Percentiles rank a stretch among this genome's conserved stretches.
These are phyloP conservation scores for Drosophila meridionalis DNA, from an alignment of 2,888 invertebrate genomes.

Conservation along the genomic window DNA sequence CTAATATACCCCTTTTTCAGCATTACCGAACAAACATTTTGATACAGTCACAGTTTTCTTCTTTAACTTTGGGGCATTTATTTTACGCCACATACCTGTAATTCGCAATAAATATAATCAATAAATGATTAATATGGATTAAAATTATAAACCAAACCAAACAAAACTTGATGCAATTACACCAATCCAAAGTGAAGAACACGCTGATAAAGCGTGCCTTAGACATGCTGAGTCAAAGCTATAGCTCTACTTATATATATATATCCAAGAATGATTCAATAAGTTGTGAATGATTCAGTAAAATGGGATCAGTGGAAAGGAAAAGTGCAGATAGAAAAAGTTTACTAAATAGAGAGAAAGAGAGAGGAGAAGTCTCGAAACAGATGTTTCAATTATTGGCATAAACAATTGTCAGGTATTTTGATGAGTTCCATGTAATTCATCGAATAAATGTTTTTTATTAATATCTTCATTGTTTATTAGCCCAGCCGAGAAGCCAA, in stretches of 20 bases:
- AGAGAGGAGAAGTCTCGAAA: not conserved
- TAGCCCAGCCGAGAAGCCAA: not conserved
- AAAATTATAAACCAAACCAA: not conserved
- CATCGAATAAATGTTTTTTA: conserved; percentile 8
- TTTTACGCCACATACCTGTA: not conserved
- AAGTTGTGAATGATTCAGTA: not conserved
- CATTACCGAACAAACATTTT: no score
- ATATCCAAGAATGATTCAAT: not conserved
- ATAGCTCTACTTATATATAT: not conserved
- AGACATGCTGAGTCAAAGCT: not conserved
- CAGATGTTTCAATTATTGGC: conserved; percentile 14
- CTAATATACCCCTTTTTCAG: not conserved
- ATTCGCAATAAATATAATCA: not conserved
- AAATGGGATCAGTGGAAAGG: not conserved
- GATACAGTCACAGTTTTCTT: not conserved
- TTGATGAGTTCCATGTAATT: conserved; percentile 21
- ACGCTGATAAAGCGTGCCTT: conserved; percentile 1
- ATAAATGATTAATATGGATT: not conserved
- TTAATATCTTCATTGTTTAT: conserved; percentile 28
- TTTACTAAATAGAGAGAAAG: not conserved
- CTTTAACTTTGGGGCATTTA: not conserved
- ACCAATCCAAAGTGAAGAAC: not conserved
- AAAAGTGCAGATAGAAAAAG: not conserved
- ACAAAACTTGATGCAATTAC: not conserved
- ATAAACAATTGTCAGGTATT: conserved; percentile 42